Evolutionary conservation across 2,797 vertebrate genomes (phyloP).

Genomic region (Alosa sapidissima): DNA sequence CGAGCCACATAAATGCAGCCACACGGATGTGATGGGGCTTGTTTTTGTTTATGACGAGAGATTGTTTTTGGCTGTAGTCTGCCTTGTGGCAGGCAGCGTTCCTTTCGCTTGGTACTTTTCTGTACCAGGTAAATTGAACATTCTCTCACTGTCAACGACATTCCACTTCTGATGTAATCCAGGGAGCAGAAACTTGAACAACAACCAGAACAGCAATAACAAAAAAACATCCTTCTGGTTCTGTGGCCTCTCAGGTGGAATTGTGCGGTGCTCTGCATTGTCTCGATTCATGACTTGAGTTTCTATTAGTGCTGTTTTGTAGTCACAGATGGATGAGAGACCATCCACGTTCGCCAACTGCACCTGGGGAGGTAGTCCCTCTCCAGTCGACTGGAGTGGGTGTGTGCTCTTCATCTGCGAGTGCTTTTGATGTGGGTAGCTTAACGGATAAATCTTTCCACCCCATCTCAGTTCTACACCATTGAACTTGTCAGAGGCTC

Average conservation of each 20-base stretch:
- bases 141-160: not conserved
- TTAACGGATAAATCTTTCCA: conserved; percentile 38
- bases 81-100: not conserved
- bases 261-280: not conserved
- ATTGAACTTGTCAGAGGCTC: conserved; percentile 50
- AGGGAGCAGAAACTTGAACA: not conserved
- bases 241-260: not conserved
- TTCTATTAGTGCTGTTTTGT: not conserved
- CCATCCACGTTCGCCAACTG: not conserved
- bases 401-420: conserved; percentile 44
- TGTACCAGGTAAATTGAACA: not conserved
- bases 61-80: not conserved
- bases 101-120: not conserved
- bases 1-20: not conserved
- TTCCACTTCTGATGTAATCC: not conserved
- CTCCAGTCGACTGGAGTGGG: conserved; percentile 11
- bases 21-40: not conserved
- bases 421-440: conserved; percentile 57
- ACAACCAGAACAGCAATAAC: not conserved
- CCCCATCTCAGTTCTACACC: conserved; percentile 37
- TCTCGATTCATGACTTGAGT: not conserved
- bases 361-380: conserved; percentile 47
- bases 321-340: not conserved
- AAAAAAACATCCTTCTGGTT: not conserved
- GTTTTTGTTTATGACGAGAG: not conserved